Conservation (phyloP, 2,797 vertebrate species). For the Petrocephalus sullivani region DNA sequence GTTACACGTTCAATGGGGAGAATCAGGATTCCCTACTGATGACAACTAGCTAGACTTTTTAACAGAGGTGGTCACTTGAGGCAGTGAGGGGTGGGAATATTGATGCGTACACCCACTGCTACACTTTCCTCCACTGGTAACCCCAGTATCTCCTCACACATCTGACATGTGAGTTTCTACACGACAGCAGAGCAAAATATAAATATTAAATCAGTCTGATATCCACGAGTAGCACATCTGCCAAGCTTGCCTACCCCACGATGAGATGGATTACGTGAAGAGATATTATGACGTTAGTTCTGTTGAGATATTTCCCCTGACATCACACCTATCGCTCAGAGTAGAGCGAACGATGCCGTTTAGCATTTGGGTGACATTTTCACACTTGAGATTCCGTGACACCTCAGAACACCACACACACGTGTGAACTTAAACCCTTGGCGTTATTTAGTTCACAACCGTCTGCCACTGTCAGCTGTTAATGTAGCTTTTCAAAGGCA, state of each 20-base stretch:
- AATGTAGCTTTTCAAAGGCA: neutral
- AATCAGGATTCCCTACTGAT: too few species aligned
- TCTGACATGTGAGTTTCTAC: neutral
- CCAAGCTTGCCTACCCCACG: neutral
- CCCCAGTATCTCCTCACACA: too few species aligned
- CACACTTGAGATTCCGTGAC: neutral
- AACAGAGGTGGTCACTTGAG: too few species aligned
- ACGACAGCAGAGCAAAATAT: neutral
- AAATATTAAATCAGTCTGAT: neutral
- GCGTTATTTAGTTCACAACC: neutral
- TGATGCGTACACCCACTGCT: too few species aligned
- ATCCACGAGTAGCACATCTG: neutral
- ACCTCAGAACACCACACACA: neutral
- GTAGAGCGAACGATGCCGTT: neutral
- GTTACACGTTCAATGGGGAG: too few species aligned
- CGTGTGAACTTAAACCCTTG: neutral
- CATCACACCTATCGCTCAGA: neutral
- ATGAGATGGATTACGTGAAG: neutral
- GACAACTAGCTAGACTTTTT: too few species aligned
- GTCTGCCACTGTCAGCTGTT: neutral
- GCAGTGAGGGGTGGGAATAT: too few species aligned
- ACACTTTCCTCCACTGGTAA: too few species aligned
- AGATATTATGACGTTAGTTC: neutral
- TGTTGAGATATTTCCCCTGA: neutral
- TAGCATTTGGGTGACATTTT: neutral